These are phyloP conservation scores for Platysteira castanea DNA, from an alignment of 2,113 vertebrate species.

Conservation along the genomic window DNA sequence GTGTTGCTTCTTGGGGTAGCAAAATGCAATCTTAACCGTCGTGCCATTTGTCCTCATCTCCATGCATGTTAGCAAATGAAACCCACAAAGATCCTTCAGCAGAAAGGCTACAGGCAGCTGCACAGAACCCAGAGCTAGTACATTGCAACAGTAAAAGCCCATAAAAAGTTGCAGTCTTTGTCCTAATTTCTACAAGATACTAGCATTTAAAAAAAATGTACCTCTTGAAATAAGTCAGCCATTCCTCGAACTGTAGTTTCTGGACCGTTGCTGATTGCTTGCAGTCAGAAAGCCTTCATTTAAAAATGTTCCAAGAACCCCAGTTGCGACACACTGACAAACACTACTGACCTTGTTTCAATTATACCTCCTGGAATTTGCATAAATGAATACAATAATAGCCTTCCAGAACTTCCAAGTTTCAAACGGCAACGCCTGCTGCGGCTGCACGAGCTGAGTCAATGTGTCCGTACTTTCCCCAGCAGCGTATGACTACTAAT, in stretches of 20 bases:
- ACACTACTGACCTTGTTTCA: constrained; percentile 73
- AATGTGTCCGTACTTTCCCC: constrained; percentile 79
- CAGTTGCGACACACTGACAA: constrained; percentile 66
- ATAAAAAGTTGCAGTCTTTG: constrained; percentile 40
- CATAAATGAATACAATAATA: constrained; percentile 66
- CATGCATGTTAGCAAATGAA: constrained; percentile 73
- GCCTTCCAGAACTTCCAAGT: constrained; percentile 66
- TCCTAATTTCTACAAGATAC: constrained; percentile 37
- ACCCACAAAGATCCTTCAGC: constrained; percentile 69
- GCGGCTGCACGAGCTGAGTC: constrained; percentile 72
- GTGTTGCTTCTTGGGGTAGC: constrained; percentile 90
- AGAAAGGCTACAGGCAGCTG: constrained; percentile 76
- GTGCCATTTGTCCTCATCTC: constrained; percentile 89
- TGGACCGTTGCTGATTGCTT: constrained; percentile 68
- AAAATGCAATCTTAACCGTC: constrained; percentile 89
- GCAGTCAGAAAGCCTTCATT: constrained; percentile 67
- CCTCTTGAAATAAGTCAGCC: constrained; percentile 65
- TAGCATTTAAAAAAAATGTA: constrained; percentile 33
- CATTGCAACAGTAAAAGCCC: constrained; percentile 13
- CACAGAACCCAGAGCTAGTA: constrained; percentile 65
- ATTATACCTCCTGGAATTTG: constrained; percentile 73
- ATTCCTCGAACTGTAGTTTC: constrained; percentile 71
- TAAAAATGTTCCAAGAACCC: constrained; percentile 67
- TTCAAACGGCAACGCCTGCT: constrained; percentile 67
- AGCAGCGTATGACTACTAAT: constrained; percentile 81